These are phyloP conservation scores for Salpingus planirostris DNA, from an alignment of 2,888 invertebrate species.

Conservation along the genomic window DNA sequence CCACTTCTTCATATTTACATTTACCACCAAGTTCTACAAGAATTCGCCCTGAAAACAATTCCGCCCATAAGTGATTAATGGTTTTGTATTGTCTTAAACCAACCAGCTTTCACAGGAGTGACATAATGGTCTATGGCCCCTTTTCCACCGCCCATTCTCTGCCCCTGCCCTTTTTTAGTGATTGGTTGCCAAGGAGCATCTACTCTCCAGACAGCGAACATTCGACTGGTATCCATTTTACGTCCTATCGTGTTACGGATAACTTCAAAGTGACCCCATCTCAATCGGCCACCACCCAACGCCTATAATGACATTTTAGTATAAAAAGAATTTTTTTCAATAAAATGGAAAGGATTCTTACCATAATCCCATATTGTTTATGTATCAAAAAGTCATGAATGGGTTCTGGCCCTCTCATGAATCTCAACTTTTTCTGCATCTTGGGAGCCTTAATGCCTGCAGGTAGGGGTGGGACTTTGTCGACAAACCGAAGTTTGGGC, in stretches of 20 bases:
- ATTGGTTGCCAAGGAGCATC: slow-evolving; percentile 95
- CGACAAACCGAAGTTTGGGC: slow-evolving; percentile 58
- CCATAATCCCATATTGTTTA: slow-evolving; percentile 89
- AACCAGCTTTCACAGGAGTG: slow-evolving; percentile 72
- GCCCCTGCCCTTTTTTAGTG: slow-evolving; percentile 82
- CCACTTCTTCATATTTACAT: slow-evolving; percentile 75
- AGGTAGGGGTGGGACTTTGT: slow-evolving; percentile 64
- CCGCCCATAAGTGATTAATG: too few relatives aligned
- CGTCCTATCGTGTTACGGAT: slow-evolving; percentile 68
- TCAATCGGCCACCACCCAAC: slow-evolving; percentile 71
- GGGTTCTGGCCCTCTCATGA: slow-evolving; percentile 85
- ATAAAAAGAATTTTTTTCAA: slow-evolving; percentile 2
- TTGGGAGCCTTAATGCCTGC: slow-evolving; percentile 63
- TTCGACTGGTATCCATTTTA: slow-evolving; percentile 66
- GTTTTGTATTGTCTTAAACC: too few relatives aligned
- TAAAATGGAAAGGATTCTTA: slow-evolving; percentile 41
- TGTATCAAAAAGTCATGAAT: slow-evolving; percentile 79
- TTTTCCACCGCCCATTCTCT: slow-evolving; percentile 95
- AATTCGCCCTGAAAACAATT: too few relatives aligned
- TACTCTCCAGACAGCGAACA: slow-evolving; percentile 93
- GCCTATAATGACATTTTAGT: too few relatives aligned
- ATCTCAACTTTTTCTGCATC: slow-evolving; percentile 73
- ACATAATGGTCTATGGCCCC: slow-evolving; percentile 91
- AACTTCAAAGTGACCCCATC: slow-evolving; percentile 80
- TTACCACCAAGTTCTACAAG: slow-evolving; percentile 90